These are phyloP conservation scores for Clusia tigrina DNA, from an alignment of 2,888 invertebrate species.

Conservation along the genomic window DNA sequence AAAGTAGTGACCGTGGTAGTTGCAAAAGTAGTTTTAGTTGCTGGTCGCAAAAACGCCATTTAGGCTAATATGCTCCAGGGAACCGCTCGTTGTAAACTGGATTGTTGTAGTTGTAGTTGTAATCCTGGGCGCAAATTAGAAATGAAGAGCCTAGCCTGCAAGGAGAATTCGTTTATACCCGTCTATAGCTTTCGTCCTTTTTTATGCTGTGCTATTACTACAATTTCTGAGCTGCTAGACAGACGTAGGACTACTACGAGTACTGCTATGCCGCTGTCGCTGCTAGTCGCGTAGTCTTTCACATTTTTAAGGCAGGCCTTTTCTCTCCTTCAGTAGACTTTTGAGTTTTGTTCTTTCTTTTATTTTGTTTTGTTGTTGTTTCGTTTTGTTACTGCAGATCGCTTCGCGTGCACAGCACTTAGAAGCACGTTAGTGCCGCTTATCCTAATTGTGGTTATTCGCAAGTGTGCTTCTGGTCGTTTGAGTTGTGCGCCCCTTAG, in stretches of 20 bases:
- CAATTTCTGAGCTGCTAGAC: too few relatives aligned
- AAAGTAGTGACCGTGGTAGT: too few relatives aligned
- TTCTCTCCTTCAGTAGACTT: neutral
- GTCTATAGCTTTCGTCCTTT: neutral
- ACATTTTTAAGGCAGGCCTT: too few relatives aligned
- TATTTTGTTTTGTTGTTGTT: neutral
- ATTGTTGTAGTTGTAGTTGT: neutral
- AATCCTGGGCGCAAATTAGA: constrained; percentile 20
- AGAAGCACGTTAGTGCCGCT: constrained; percentile 46
- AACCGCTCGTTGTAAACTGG: constrained; percentile 22
- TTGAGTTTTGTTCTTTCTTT: neutral
- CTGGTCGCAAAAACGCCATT: constrained; percentile 53
- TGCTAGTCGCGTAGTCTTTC: too few relatives aligned
- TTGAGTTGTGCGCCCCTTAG: neutral
- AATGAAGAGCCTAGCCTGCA: constrained; percentile 29
- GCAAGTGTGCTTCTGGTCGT: constrained; percentile 36
- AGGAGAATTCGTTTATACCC: constrained; percentile 12
- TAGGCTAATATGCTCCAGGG: constrained; percentile 52
- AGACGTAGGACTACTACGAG: too few relatives aligned
- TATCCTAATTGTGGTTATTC: constrained; percentile 52
- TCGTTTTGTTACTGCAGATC: constrained; percentile 24
- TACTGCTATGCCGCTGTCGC: too few relatives aligned
- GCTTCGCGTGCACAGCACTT: constrained; percentile 43
- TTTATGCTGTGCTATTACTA: neutral
- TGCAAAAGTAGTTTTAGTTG: constrained; percentile 41